Conservation (phyloP, 2,888 invertebrate species). For the Drosophila borealis region DNA sequence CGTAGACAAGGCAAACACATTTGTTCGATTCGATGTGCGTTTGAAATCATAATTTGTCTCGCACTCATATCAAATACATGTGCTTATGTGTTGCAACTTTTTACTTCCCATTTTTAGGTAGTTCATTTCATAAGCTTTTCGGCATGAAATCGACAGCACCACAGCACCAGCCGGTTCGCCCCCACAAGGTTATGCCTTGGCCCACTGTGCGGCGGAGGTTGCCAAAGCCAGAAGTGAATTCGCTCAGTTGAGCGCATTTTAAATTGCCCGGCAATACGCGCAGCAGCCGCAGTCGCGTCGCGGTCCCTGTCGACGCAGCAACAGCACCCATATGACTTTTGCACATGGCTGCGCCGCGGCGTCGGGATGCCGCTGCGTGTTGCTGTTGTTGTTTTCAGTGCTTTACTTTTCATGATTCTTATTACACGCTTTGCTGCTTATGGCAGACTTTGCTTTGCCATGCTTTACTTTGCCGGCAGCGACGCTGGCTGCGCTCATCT, state of each 20-base stretch:
- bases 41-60: conserved; percentile 51
- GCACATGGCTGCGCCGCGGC: conserved; percentile 39
- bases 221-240: conserved; percentile 49
- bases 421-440: conserved; percentile 71
- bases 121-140: conserved; percentile 41
- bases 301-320: conserved; percentile 9
- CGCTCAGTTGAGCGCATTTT: conserved; percentile 46
- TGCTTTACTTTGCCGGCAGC: conserved; percentile 36
- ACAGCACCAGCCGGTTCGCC: conserved; percentile 28
- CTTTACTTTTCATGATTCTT: conserved; percentile 58
- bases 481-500: conserved; percentile 43
- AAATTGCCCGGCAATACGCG: conserved; percentile 6
- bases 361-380: conserved; percentile 10
- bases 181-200: conserved; percentile 53
- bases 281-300: conserved; percentile 15
- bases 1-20: conserved; percentile 5
- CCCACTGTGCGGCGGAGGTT: conserved; percentile 59
- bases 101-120: conserved; percentile 36
- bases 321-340: conserved; percentile 55
- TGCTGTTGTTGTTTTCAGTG: conserved; percentile 29
- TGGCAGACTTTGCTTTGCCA: conserved; percentile 39
- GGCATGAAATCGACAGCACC: conserved; percentile 22
- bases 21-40: conserved; percentile 36
- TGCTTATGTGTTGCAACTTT: conserved; percentile 19
- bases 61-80: conserved; percentile 12